Base-by-base conservation (phyloP, 2,113 vertebrate genomes). In the Connochaetes taurinus region DNA sequence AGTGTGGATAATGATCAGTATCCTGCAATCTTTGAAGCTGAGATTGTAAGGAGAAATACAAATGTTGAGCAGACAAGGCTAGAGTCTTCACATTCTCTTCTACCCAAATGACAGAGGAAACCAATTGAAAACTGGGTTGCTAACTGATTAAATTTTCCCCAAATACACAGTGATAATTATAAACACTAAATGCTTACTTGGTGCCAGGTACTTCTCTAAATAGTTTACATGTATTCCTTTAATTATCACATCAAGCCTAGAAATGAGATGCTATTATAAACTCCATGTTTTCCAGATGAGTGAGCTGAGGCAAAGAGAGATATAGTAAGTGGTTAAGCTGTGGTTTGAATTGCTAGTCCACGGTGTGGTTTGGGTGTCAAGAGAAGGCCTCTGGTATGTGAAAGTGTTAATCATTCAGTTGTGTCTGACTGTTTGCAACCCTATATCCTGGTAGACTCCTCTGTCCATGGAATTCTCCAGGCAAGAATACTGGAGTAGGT, bases 81-180 rank as follows among this genome's bases (percentile, higher is more conserved):
- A 95, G 47, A 83, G 43, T 90, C 25, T 7, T 84, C 33, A 64
- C 25, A 67, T 90, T 95, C 8, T 84, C 31, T n/a, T 87, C 36
- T 52, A 74, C 17, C 31, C 33, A 84, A 92, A 81, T 11, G 40
- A 45, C 19, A 21, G 6, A 52, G 25, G 23, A 92, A 96, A 21
- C 31, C 47, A 67, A 80, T 53, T 97, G 90, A 90, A 94, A 94
- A 94, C 8, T 53, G 17, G 7, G 64, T 58, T 90, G 36, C 52
- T 67, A 90, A 74, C 74, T 97, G 53, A 82, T 81, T 94, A 64
- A 36, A 87, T 55, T 84, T 71, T 3, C 29, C 25, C 74, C 25
- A 53, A 84, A 84, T 58, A 97, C 92, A 90, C 29, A 91, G 89
- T 53, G 86, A 81, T 84, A 62, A 82, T 93, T 91, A 21, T 29